These are phyloP conservation scores for Hipparchia semele DNA, from an alignment of 2,888 invertebrate species.

Conservation along the genomic window DNA sequence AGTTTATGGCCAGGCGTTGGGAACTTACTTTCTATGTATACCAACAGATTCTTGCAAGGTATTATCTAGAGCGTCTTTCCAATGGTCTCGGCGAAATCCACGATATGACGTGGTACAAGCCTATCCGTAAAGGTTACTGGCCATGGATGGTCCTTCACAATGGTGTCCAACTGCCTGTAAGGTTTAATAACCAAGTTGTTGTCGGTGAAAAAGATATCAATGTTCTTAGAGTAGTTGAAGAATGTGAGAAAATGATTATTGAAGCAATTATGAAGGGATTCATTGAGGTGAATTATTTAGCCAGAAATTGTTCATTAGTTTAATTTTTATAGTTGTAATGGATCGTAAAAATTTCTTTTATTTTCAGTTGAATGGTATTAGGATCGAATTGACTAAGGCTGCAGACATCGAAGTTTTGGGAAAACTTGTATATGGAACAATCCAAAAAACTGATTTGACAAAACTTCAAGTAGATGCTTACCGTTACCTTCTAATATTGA, in stretches of 20 bases:
- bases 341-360: not conserved
- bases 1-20: constrained; percentile 67
- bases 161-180: constrained; percentile 79
- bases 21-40: constrained; percentile 84
- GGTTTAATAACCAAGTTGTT: constrained; percentile 71
- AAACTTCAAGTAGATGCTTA: constrained; percentile 72
- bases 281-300: constrained; percentile 59
- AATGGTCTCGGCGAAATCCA: constrained; percentile 73
- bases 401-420: constrained; percentile 82
- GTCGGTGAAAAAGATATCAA: constrained; percentile 58
- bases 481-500: constrained; percentile 82
- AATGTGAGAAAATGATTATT: constrained; percentile 80
- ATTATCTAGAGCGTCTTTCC: constrained; percentile 79
- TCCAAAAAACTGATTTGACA: constrained; percentile 67
- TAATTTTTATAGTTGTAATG: not conserved
- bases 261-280: constrained; percentile 83
- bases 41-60: constrained; percentile 86
- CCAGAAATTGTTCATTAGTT: not conserved
- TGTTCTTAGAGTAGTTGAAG: constrained; percentile 62
- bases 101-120: constrained; percentile 72
- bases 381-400: constrained; percentile 63
- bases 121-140: constrained; percentile 79
- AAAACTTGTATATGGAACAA: constrained; percentile 74
- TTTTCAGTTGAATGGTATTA: constrained; percentile 64
- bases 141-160: constrained; percentile 81